phyloP scores from a whole-genome alignment of 2,797 vertebrate genomes.

The Eulemur rubriventer region DNA sequence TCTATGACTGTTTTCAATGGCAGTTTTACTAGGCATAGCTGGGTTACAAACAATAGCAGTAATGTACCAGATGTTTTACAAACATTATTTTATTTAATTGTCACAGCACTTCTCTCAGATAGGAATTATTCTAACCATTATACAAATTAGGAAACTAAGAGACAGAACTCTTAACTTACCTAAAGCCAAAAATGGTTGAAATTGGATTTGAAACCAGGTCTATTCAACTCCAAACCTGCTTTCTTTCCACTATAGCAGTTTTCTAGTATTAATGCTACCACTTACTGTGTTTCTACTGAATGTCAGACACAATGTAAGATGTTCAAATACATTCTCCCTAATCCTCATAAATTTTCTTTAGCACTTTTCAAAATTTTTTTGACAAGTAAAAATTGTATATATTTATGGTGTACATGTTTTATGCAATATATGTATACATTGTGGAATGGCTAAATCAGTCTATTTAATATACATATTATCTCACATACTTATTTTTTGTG shows the following conservation, averaged over 20 bases:
- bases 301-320: neutral
- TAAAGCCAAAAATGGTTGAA: neutral
- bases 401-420: neutral
- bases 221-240: neutral
- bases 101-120: neutral
- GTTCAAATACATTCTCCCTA: neutral
- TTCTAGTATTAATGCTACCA: neutral
- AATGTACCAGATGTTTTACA: neutral
- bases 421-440: neutral
- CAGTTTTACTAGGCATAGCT: neutral
- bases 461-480: neutral
- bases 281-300: neutral
- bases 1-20: neutral
- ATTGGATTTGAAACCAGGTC: neutral
- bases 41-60: neutral
- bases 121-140: neutral
- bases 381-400: neutral
- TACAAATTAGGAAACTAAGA: neutral
- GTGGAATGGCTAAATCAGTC: neutral
- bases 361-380: neutral
- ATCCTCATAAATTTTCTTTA: neutral
- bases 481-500: neutral
- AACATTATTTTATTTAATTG: neutral
- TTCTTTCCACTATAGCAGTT: neutral
- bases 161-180: neutral